A percentile compares a stretch with the other conserved stretches of the same genome.
These are phyloP conservation scores for Xenentodon cancila DNA, from an alignment of 2,797 vertebrate species.

Conservation along the genomic window DNA sequence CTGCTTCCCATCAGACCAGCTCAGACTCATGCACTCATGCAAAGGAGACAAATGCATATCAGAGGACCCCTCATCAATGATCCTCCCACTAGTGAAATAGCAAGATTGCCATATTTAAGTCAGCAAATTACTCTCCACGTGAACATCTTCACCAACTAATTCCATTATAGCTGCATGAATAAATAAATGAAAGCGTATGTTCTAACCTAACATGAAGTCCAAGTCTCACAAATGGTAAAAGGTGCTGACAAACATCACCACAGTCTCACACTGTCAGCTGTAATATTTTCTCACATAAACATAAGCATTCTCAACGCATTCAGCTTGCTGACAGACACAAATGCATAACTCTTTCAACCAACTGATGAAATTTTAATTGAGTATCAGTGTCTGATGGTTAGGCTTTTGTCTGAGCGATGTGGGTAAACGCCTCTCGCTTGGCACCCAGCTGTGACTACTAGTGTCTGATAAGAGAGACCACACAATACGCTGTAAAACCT, in stretches of 20 bases:
- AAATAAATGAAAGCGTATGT: constrained; percentile 1
- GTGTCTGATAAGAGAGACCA: constrained; percentile 58
- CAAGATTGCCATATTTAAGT: background rate
- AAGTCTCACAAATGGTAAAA: constrained; percentile 20
- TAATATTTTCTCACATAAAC: constrained; percentile 25
- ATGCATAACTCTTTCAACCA: constrained; percentile 41
- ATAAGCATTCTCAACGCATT: constrained; percentile 43
- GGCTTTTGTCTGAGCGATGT: constrained; percentile 50
- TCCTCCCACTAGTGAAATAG: background rate
- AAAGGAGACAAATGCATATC: constrained; percentile 13
- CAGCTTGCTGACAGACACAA: constrained; percentile 56
- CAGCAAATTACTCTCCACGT: background rate
- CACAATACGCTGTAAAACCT: constrained; percentile 15
- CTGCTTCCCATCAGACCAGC: background rate
- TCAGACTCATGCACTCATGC: background rate
- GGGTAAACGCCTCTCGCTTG: constrained; percentile 42
- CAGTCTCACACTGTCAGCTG: constrained; percentile 46
- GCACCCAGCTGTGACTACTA: constrained; percentile 55
- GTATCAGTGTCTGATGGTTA: constrained; percentile 58
- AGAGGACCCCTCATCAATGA: background rate
- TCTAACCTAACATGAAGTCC: background rate
- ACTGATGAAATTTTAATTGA: constrained; percentile 71
- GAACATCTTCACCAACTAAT: background rate
- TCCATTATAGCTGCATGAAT: background rate
- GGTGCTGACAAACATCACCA: constrained; percentile 41